Conservation (phyloP, 2,888 invertebrate species). For the Hirtodrosophila trivittata region DNA sequence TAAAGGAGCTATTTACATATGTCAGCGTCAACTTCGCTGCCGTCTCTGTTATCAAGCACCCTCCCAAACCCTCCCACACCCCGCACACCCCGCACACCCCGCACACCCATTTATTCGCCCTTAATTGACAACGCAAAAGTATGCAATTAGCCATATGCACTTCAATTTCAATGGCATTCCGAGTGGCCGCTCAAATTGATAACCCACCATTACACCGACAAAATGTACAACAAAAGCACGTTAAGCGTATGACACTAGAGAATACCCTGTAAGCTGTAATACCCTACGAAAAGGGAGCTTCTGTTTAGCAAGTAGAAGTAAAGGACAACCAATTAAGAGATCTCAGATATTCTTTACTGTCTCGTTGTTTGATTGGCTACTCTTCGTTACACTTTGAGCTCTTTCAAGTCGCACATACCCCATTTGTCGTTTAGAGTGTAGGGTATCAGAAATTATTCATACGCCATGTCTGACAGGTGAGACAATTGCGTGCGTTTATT, state of each 20-base stretch:
- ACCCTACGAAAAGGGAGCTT: no score
- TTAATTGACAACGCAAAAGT: conserved; percentile 40
- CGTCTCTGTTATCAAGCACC: background rate
- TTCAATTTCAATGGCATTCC: conserved; percentile 46
- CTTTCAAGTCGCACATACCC: no score
- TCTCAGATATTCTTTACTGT: no score
- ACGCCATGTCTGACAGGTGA: conserved; percentile 47
- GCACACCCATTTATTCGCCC: no score
- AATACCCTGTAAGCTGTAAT: conserved; percentile 13
- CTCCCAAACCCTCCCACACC: background rate
- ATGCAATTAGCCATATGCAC: conserved; percentile 59
- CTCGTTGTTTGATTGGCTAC: no score
- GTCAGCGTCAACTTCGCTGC: background rate
- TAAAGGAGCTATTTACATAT: conserved; percentile 53
- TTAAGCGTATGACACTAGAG: background rate
- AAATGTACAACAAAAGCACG: conserved; percentile 4
- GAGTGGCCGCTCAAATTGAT: conserved; percentile 56
- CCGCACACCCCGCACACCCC: background rate
- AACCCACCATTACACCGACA: conserved; percentile 47
- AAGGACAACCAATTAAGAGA: no score
- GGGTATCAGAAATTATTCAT: conserved; percentile 48
- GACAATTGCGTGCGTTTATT: conserved; percentile 24
- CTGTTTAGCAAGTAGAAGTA: no score
- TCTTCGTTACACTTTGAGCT: no score
- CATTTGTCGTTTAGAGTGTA: background rate